Conservation (phyloP, 2,113 vertebrate genomes). For the Furnarius figulus region DNA sequence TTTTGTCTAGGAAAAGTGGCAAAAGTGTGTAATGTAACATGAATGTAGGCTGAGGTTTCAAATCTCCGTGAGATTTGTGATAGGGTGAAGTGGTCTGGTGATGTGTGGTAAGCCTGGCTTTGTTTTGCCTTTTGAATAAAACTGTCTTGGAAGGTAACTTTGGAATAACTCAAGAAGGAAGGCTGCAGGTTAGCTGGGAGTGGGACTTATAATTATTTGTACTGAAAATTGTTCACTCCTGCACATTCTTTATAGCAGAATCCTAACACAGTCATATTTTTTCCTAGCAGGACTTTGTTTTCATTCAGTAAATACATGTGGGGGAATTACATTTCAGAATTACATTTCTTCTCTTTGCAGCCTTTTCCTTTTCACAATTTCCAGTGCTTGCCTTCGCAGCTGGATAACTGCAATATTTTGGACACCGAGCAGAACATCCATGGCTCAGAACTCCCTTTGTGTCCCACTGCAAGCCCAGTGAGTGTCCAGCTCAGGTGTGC, state of each 20-base stretch:
- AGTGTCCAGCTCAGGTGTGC: not conserved
- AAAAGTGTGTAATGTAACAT: not conserved
- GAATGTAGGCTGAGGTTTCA: not conserved
- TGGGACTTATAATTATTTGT: not conserved
- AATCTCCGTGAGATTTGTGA: rapidly evolving
- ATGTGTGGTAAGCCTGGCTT: not conserved
- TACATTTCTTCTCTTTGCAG: not conserved
- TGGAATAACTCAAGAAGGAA: not conserved
- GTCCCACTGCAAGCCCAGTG: not conserved
- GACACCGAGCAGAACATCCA: rapidly evolving
- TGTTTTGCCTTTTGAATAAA: not conserved
- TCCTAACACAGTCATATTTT: not conserved
- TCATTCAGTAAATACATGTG: not conserved
- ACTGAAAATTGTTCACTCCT: not conserved
- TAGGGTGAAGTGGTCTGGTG: not conserved
- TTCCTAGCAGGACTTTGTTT: not conserved
- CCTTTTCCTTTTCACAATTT: not conserved
- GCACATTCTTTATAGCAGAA: not conserved
- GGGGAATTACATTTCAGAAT: not conserved
- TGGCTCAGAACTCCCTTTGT: not conserved
- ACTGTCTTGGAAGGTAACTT: not conserved
- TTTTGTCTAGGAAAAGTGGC: not conserved
- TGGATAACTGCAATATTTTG: not conserved
- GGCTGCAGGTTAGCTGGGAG: not conserved
- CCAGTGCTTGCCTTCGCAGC: not conserved